phyloP scores from a whole-genome alignment of 2,797 vertebrate genomes.

The Parambassis ranga region DNA sequence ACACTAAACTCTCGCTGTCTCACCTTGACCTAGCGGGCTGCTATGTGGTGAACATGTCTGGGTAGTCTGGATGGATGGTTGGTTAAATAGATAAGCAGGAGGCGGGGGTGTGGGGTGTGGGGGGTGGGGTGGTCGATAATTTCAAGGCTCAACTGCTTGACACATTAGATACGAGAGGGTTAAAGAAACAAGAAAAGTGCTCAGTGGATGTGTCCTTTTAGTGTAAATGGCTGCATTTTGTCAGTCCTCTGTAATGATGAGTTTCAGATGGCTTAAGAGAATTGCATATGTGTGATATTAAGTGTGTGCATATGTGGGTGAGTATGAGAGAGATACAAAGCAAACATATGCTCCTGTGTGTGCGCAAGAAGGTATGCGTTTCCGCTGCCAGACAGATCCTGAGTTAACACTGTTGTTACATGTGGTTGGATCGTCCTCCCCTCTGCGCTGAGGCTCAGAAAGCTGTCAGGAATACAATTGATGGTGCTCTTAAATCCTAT shows the following conservation, averaged over 20 bases:
- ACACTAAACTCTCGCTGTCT: slow-evolving; percentile 61
- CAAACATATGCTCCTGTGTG: slow-evolving; percentile 63
- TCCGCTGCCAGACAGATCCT: slow-evolving; percentile 75
- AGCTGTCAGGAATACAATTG: slow-evolving; percentile 78
- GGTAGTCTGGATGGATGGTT: slow-evolving; percentile 41
- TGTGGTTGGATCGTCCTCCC: slow-evolving; percentile 75
- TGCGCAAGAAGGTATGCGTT: slow-evolving; percentile 67
- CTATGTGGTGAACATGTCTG: slow-evolving; percentile 49
- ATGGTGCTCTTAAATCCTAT: slow-evolving; percentile 79
- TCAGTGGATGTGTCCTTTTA: slow-evolving; percentile 51
- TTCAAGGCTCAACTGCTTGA: slow-evolving; percentile 51
- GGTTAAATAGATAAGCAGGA: slow-evolving; percentile 56
- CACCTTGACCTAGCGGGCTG: slow-evolving; percentile 71
- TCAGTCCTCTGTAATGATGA: slow-evolving; percentile 48
- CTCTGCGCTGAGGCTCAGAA: slow-evolving; percentile 72
- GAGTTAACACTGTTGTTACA: slow-evolving; percentile 83
- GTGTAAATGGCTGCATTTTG: slow-evolving; percentile 54
- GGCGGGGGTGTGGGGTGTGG: too few relatives aligned
- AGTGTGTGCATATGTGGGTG: slow-evolving; percentile 59
- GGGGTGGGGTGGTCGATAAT: too few relatives aligned
- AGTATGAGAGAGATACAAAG: slow-evolving; percentile 52
- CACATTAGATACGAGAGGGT: slow-evolving; percentile 54
- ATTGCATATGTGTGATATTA: slow-evolving; percentile 46
- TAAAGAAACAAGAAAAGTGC: slow-evolving; percentile 56
- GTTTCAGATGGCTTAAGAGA: slow-evolving; percentile 57